Evolutionary conservation across 2,113 vertebrate genomes (phyloP).

Genomic region (Tachysurus fulvidraco): DNA sequence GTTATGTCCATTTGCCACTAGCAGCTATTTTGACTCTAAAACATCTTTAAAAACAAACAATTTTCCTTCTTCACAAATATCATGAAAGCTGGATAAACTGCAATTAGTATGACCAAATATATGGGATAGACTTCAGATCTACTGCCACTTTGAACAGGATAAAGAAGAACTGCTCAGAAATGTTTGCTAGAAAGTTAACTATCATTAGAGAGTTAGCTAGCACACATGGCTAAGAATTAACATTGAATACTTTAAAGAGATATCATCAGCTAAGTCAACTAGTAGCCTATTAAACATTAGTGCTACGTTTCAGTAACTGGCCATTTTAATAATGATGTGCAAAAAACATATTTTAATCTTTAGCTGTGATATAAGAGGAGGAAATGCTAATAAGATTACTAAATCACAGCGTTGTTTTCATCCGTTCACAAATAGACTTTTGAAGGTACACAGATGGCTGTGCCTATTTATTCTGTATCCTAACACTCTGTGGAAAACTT

Average conservation of each 20-base stretch:
- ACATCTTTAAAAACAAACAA: not conserved
- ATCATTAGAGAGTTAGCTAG: not conserved
- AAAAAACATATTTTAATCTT: not conserved
- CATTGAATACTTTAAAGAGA: no score
- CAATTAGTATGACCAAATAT: not conserved
- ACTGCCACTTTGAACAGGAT: not conserved
- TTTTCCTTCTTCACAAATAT: not conserved
- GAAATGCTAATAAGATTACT: not conserved
- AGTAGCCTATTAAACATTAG: not conserved
- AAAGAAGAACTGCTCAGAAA: not conserved
- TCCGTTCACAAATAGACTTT: not conserved
- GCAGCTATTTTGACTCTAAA: not conserved
- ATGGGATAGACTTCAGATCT: not conserved
- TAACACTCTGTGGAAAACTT: conserved; percentile 8
- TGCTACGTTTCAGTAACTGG: not conserved
- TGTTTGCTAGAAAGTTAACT: not conserved
- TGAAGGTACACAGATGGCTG: not conserved
- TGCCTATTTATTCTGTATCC: not conserved
- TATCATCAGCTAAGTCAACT: not conserved
- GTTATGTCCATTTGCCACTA: not conserved
- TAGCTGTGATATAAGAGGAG: not conserved
- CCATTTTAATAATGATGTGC: not conserved
- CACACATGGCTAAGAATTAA: not conserved
- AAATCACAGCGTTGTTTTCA: not conserved
- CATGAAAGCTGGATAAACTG: not conserved